Percentiles rank a stretch among this genome's conserved stretches.
Conservation (phyloP, 2,888 invertebrate genomes). For the Meliscaeva auricollis region DNA sequence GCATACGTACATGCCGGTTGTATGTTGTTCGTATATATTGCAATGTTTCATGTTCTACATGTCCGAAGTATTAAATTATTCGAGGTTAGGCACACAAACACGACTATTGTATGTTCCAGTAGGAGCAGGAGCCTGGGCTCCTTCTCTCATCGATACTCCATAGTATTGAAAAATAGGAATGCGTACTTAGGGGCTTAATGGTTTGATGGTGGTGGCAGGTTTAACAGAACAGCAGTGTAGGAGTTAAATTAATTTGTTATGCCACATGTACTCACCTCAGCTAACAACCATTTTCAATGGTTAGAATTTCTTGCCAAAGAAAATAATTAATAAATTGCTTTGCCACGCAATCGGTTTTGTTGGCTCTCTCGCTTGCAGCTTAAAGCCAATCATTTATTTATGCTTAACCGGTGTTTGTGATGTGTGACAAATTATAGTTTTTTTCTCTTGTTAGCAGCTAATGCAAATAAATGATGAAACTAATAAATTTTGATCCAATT, state of each 20-base stretch:
- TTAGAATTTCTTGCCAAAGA: slow-evolving; percentile 9
- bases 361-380: slow-evolving; percentile 7
- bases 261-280: slow-evolving; percentile 55
- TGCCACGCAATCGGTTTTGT: slow-evolving; percentile 27
- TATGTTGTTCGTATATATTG: background rate
- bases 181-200: background rate
- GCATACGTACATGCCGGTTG: background rate
- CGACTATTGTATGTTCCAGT: background rate
- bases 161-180: background rate
- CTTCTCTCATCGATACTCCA: background rate
- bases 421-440: slow-evolving; percentile 3
- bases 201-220: background rate
- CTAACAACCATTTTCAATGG: slow-evolving; percentile 51
- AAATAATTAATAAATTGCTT: slow-evolving; percentile 56
- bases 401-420: background rate
- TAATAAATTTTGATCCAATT: no score
- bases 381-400: slow-evolving; percentile 43
- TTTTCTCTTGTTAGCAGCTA: no score
- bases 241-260: slow-evolving; percentile 51
- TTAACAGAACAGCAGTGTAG: no score
- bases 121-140: background rate
- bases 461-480: no score
- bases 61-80: slow-evolving; percentile 1
- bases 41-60: slow-evolving; percentile 7
- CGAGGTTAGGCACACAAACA: slow-evolving; percentile 43